Percentiles rank a stretch among this genome's conserved stretches.
Conservation (phyloP, 2,888 invertebrate species). For the Galerucella pusilla region DNA sequence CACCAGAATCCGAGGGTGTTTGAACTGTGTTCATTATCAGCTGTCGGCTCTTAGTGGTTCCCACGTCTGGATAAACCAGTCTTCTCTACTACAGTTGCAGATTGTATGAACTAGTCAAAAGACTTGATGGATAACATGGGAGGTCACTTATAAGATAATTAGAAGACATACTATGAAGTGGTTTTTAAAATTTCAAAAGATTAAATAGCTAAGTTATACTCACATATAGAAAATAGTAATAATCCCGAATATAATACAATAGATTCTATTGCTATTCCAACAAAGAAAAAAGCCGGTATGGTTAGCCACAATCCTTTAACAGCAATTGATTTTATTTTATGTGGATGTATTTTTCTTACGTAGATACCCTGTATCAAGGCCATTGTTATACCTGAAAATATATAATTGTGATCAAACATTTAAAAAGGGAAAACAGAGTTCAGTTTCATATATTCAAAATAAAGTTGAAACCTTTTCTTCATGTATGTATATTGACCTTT, state of each 20-base stretch:
- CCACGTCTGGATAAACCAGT: too few species aligned
- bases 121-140: too few species aligned
- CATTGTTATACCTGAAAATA: slow-evolving; percentile 79
- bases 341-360: slow-evolving; percentile 81
- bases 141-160: not conserved
- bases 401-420: too few species aligned
- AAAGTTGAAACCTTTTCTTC: too few species aligned
- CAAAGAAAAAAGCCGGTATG: slow-evolving; percentile 86
- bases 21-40: too few species aligned
- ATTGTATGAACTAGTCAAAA: too few species aligned
- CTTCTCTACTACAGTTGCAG: too few species aligned
- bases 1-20: too few species aligned
- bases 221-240: slow-evolving; percentile 89
- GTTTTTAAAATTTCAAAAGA: not conserved
- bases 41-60: too few species aligned
- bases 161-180: not conserved
- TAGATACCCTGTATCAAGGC: slow-evolving; percentile 89
- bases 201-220: slow-evolving; percentile 63
- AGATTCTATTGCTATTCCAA: slow-evolving; percentile 77
- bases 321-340: slow-evolving; percentile 78
- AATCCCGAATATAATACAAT: slow-evolving; percentile 83
- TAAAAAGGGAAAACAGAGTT: too few species aligned
- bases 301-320: slow-evolving; percentile 83
- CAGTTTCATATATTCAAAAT: too few species aligned
- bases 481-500: too few species aligned